Base-by-base conservation (phyloP, 2,113 vertebrate genomes). In the Caracal caracal region DNA sequence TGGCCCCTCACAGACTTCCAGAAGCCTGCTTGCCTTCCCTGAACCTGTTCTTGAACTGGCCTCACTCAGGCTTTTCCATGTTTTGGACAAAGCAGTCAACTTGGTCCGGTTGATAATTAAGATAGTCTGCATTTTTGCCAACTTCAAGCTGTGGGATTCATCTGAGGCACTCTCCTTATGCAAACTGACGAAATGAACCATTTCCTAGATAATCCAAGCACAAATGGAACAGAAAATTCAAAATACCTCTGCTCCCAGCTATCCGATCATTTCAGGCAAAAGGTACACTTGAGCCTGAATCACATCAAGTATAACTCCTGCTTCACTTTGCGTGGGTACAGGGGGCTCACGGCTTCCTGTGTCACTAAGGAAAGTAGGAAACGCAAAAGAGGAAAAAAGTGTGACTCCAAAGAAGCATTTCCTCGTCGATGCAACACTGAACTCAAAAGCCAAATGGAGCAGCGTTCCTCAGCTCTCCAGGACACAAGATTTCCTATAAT, bases 281-380 rank as follows among this genome's bases (percentile, higher is more conserved):
- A 71, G 40, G 12, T 47, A n/a, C 19, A 13, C 3, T 8, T 33
- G 1, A 30, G 15, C 12, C 22, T 0, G 8, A 47, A 65, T 61
- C 51, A 22, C 51, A 68, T 4, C 47, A 37, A 53, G n/a, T 26
- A 10, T 26, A 40, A 53, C 24, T 10, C 16, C 65, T 6, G 7
- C 35, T 17, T 66, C 56, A 8, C 51, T 20, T 47, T 33, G 17
- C 65, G 17, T 0, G 3, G 10, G 26, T 24, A 75, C 9, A 13
- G 8, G 47, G 37, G n/a, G 10, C 59, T 40, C 12, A 0, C 0
- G 1, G 10, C 10, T 2, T 17, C n/a, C 37, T 4, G 0, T 0
- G 22, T 1, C 24, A 61, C 51, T 10, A 19, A 6, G 13, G 11
- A 8, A 49, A 90, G 22, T 1, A 10, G 24, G 33, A 26, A 20